Evolutionary conservation across 2,888 invertebrate species (phyloP), one percentile per base, ranked within the genome.

Genomic region (Elgonia sp.): DNA sequence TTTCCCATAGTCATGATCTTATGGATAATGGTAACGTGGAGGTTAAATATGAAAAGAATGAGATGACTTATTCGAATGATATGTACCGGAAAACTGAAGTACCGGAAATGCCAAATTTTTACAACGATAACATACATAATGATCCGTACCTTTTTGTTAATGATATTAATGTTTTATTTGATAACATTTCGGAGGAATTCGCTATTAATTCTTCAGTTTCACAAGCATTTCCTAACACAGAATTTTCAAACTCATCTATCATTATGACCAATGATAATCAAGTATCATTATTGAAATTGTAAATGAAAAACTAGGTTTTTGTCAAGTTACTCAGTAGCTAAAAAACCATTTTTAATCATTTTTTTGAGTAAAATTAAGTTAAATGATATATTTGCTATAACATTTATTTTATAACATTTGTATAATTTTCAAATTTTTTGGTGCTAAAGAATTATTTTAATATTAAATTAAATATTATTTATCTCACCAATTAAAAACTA

Each of bases 191-290:
- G 21, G 84, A 87, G 8, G 87, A 87, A 0, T 87, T 83, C 42
- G 73, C 57, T 46, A 83, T 83, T 0, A 87, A 80, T 79, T 80
- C 83, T 2, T n/a, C 72, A 0, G 75, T 75, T 6, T 62, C 87
- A 8, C 87, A 87, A n/a, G 60, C 83, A 40, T 87, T 79, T 72
- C 79, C 83, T 9, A 87, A 83, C 46, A 77, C 83, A 0, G 87
- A 87, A 20, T 83, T 62, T 73, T 81, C 83, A 16, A 83, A 83
- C 75, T 82, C 86, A 4, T 83, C 83, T 37, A 83, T 80, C 2
- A 83, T 87, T 42, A 87, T 87, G 80, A 87, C 55, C 16, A 87
- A 80, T 72, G 87, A 87, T 80, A 87, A 83, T 39, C 83, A 83
- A 60, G 65, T 86, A 65, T 83, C 87, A 39, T 83, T 87, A 82